phyloP scores from a whole-genome alignment of 2,888 invertebrate species.

The Tethea ocularis region DNA sequence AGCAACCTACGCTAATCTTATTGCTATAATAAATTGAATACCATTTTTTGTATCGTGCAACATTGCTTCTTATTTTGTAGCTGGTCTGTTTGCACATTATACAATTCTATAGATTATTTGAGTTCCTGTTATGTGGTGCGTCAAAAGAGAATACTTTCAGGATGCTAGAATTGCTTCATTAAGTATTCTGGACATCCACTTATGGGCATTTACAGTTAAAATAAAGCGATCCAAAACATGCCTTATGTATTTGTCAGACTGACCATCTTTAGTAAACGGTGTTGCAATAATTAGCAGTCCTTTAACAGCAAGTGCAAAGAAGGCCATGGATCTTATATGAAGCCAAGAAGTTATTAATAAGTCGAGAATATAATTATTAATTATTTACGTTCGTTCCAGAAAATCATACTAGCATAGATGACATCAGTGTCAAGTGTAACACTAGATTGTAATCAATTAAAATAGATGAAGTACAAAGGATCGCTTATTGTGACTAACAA shows the following conservation, averaged over 20 bases:
- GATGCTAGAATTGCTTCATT: background rate
- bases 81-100: background rate
- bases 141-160: background rate
- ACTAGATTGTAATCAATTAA: constrained; percentile 10
- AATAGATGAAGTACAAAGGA: constrained; percentile 9
- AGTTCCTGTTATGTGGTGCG: background rate
- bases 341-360: background rate
- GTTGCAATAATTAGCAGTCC: too few species aligned
- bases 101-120: background rate
- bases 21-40: background rate
- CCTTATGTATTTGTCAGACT: background rate
- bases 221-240: too few species aligned
- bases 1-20: background rate
- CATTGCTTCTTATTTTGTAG: background rate
- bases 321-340: background rate
- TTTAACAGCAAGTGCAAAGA: background rate
- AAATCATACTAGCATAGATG: constrained; percentile 1
- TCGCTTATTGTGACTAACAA: constrained; percentile 12
- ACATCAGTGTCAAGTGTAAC: constrained; percentile 8
- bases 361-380: background rate
- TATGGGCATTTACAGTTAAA: too few species aligned
- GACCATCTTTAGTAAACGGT: background rate
- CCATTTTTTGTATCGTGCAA: background rate
- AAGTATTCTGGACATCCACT: too few species aligned
- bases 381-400: background rate